A percentile compares a stretch with the other conserved stretches of the same genome.
Conservation (phyloP, 2,113 vertebrate species). For the Furnarius figulus region DNA sequence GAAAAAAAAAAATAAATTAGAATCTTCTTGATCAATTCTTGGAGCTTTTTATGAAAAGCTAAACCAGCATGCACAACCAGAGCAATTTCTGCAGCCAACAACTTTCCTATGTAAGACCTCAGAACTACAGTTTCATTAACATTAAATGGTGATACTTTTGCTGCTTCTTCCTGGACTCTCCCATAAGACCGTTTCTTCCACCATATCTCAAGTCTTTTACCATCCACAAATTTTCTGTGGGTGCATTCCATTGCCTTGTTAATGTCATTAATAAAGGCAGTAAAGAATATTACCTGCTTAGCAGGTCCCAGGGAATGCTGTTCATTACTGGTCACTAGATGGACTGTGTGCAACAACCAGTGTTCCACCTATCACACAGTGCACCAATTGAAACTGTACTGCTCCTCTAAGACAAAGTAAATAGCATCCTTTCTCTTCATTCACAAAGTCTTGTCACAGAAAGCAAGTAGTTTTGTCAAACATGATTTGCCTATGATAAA, state of each 20-base stretch:
- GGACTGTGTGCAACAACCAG: background rate
- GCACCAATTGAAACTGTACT: background rate
- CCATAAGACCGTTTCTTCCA: background rate
- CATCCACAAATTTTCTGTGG: background rate
- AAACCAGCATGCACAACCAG: background rate
- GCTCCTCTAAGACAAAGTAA: background rate
- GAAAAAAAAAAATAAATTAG: background rate
- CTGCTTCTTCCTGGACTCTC: accelerated
- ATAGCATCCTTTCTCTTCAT: background rate
- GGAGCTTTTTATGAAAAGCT: background rate
- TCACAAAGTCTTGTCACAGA: background rate
- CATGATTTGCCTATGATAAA: background rate
- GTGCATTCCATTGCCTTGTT: background rate
- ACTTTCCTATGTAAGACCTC: background rate
- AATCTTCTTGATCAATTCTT: background rate
- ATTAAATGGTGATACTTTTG: background rate
- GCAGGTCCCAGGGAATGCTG: background rate
- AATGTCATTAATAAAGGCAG: background rate
- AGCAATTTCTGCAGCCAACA: background rate
- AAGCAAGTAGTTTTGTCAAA: background rate
- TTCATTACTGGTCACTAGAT: background rate
- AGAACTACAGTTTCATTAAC: background rate
- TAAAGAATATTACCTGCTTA: background rate
- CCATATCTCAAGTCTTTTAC: background rate
- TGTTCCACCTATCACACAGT: background rate